Conservation (phyloP, 2,888 invertebrate species). For the Vanessa cardui region DNA sequence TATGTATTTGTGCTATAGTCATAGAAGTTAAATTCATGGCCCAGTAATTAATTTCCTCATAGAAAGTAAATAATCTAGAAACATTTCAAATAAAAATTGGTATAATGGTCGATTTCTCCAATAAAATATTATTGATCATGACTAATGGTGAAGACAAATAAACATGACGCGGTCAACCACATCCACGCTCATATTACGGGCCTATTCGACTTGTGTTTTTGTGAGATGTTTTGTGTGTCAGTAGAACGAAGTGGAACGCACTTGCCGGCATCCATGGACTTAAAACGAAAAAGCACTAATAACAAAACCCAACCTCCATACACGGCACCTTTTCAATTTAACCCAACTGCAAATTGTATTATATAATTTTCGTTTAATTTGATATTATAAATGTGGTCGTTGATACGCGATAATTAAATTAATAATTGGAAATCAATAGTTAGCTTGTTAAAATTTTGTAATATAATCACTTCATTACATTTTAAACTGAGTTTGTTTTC, state of each 20-base stretch:
- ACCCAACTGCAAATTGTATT: background rate
- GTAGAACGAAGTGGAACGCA: slow-evolving; percentile 29
- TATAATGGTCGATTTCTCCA: slow-evolving; percentile 29
- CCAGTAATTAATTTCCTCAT: background rate
- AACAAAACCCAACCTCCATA: slow-evolving; percentile 32
- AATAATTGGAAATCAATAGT: background rate
- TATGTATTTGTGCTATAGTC: background rate
- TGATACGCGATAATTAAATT: no score
- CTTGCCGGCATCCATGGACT: slow-evolving; percentile 22
- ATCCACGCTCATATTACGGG: slow-evolving; percentile 46
- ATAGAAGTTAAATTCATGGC: background rate
- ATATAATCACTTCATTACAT: background rate
- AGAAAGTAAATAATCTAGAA: background rate
- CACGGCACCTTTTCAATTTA: slow-evolving; percentile 10
- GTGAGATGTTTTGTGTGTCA: slow-evolving; percentile 46
- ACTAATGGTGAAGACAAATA: slow-evolving; percentile 55
- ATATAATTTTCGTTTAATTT: background rate
- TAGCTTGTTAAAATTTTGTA: background rate
- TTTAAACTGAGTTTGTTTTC: no score
- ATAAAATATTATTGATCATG: slow-evolving; percentile 47
- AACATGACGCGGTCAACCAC: slow-evolving; percentile 43
- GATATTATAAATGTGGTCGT: no score
- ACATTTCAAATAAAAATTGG: background rate
- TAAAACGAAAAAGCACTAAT: slow-evolving; percentile 30
- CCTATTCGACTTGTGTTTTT: slow-evolving; percentile 45